Conservation (phyloP, 2,888 invertebrate species). For the Chaetoderma sp. region DNA sequence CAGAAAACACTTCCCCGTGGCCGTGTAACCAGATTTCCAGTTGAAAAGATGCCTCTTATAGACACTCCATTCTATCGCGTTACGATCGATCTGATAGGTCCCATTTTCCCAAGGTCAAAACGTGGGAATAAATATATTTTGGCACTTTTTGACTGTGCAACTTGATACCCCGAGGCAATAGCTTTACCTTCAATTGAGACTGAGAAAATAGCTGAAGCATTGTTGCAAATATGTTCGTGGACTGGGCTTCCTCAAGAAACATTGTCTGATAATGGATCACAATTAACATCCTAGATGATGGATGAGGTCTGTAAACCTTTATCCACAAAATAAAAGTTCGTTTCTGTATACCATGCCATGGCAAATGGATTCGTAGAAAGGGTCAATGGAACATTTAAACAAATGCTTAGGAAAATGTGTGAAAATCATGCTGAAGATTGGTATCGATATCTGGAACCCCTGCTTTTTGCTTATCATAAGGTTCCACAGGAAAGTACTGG, state of each 20-base stretch:
- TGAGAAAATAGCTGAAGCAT: slow-evolving; percentile 33
- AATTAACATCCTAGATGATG: slow-evolving; percentile 35
- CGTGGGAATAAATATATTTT: background rate
- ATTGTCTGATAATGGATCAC: slow-evolving; percentile 35
- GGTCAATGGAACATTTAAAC: slow-evolving; percentile 3
- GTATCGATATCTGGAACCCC: background rate
- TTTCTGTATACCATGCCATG: slow-evolving; percentile 25
- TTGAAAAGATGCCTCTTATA: slow-evolving; percentile 29
- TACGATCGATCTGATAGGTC: slow-evolving; percentile 40
- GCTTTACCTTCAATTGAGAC: slow-evolving; percentile 26
- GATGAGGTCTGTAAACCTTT: slow-evolving; percentile 26
- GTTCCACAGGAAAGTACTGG: background rate
- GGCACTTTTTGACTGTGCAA: background rate
- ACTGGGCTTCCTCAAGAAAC: slow-evolving; percentile 33
- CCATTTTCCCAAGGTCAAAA: slow-evolving; percentile 24
- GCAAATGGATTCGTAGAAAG: slow-evolving; percentile 14
- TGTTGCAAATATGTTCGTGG: slow-evolving; percentile 27
- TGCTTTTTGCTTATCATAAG: no score
- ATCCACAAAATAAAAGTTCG: slow-evolving; percentile 19
- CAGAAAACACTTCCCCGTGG: slow-evolving; percentile 32
- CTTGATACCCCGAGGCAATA: background rate
- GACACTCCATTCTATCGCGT: slow-evolving; percentile 34
- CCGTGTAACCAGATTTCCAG: slow-evolving; percentile 23
- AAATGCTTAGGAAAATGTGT: no score
- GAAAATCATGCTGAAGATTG: no score